phyloP scores from a whole-genome alignment of 2,113 vertebrate genomes.

The Pelecanus crispus region DNA sequence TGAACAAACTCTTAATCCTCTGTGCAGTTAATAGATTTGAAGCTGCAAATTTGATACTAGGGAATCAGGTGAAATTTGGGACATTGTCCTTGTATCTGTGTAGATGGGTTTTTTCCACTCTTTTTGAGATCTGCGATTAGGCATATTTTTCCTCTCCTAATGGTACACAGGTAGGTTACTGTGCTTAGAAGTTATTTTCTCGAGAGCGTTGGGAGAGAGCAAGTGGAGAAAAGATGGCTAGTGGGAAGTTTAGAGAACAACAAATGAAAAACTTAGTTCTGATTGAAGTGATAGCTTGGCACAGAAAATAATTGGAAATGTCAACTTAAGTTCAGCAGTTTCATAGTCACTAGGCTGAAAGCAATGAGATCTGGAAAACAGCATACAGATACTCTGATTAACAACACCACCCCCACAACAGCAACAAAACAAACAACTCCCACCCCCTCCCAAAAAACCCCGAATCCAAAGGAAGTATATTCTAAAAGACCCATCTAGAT shows the following conservation, averaged over 20 bases:
- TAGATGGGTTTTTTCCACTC: not conserved
- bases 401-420: not conserved
- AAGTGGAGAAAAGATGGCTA: not conserved
- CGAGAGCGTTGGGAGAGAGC: not conserved
- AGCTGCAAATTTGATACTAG: not conserved
- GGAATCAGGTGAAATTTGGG: not conserved
- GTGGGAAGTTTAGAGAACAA: not conserved
- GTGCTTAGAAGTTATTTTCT: not conserved
- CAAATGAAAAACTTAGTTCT: not conserved
- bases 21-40: not conserved
- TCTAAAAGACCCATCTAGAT: not conserved
- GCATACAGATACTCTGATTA: not conserved
- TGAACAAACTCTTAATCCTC: slow-evolving; percentile 2
- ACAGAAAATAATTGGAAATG: not conserved
- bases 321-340: not conserved
- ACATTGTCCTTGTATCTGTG: not conserved
- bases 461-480: not conserved
- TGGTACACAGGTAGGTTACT: not conserved
- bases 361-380: not conserved
- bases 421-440: no score
- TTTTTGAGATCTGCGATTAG: not conserved
- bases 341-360: not conserved
- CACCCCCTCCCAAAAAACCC: no score
- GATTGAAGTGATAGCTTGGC: not conserved
- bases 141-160: not conserved